phyloP scores from a whole-genome alignment of 37 sponge, comb jelly and placozoan species.

The Spongilla lacustris region DNA sequence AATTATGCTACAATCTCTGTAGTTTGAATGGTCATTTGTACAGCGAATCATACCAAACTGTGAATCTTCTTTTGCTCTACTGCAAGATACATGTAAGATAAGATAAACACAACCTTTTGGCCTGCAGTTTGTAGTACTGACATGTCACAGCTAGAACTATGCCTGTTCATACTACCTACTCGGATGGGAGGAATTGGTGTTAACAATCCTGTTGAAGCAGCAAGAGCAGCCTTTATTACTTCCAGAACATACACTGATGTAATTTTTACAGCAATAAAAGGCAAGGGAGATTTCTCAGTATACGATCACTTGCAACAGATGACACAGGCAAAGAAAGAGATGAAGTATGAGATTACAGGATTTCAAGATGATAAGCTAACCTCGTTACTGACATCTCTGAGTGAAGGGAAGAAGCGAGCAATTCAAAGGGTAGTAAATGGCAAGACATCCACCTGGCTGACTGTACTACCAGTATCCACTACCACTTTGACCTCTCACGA shows the following conservation, averaged over 20 bases:
- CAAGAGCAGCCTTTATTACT: background rate
- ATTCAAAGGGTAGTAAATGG: slow-evolving; percentile 27
- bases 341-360: background rate
- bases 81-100: no score
- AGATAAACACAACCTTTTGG: no score
- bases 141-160: slow-evolving; percentile 8
- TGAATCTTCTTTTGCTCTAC: no score
- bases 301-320: background rate
- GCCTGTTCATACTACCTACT: slow-evolving; percentile 3
- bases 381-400: background rate
- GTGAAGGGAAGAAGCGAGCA: slow-evolving; percentile 8
- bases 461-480: slow-evolving; percentile 18
- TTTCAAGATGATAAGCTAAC: background rate
- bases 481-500: slow-evolving; percentile 33
- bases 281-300: slow-evolving; percentile 4
- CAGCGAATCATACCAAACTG: no score
- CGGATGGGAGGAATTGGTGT: background rate
- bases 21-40: no score
- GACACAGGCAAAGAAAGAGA: background rate
- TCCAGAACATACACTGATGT: background rate
- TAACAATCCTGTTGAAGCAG: slow-evolving; percentile 6
- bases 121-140: no score
- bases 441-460: no score
- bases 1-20: no score
- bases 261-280: slow-evolving; percentile 17